phyloP scores from a whole-genome alignment of 1,140 invertebrate genomes.

The Drosophila ironensis region DNA sequence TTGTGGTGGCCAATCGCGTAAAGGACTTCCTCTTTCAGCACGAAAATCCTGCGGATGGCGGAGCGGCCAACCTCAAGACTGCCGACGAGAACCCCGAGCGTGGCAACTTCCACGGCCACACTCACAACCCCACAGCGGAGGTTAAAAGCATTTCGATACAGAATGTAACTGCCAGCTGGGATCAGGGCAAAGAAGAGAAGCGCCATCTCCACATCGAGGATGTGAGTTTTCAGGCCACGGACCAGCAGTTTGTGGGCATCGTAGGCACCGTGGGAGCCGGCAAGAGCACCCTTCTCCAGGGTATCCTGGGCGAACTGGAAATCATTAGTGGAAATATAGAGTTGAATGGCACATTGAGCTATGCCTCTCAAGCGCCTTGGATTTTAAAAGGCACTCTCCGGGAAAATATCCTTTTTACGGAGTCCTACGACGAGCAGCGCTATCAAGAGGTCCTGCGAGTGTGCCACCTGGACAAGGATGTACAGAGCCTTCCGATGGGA shows the following conservation, averaged over 20 bases:
- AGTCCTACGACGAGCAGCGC: conserved; percentile 84
- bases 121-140: conserved; percentile 83
- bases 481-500: conserved; percentile 84
- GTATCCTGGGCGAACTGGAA: conserved; percentile 89
- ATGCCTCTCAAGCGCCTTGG: conserved; percentile 91
- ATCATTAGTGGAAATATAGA: conserved; percentile 84
- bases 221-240: conserved; percentile 82
- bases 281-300: conserved; percentile 88
- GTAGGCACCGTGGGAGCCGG: conserved; percentile 92
- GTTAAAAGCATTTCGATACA: conserved; percentile 72
- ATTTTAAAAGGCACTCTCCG: conserved; percentile 84
- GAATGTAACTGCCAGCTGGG: conserved; percentile 82
- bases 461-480: conserved; percentile 85
- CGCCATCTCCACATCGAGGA: conserved; percentile 82
- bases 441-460: conserved; percentile 85
- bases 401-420: conserved; percentile 93
- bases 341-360: conserved; percentile 88
- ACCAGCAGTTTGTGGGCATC: conserved; percentile 85
- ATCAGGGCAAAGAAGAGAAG: conserved; percentile 54
- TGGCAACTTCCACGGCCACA: conserved; percentile 61
- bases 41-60: conserved; percentile 69
- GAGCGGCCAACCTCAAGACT: conserved; percentile 56
- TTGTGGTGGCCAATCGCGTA: conserved; percentile 87
- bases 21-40: conserved; percentile 84
- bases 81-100: conserved; percentile 54